Base-by-base conservation (phyloP, 2,113 vertebrate species). In the Dromiciops gliroides region DNA sequence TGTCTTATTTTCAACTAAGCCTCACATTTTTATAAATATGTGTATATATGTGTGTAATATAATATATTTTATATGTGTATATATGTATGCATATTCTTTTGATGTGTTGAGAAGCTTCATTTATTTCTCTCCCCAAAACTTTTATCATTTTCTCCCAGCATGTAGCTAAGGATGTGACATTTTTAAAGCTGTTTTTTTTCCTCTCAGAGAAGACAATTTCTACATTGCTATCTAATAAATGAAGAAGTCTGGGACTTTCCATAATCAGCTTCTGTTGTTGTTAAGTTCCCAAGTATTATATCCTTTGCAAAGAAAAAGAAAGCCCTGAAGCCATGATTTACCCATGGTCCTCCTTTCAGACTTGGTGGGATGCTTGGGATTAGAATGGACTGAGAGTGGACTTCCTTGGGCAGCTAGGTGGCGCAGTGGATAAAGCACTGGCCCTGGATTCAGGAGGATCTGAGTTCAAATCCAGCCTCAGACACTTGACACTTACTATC, bases 181-280 rank as follows among this genome's bases (percentile, higher is more conserved):
- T 97, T 94, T 48, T 89, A 25, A 50, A 93, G 83, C 11, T 25
- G 48, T 75, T 89, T 52, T 31, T 75, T 94, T 96, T 90, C 92
- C 26, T 93, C 49, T 96, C 19, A 83, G 67, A 83, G 67, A 83
- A 83, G 44, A 44, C 23, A 83, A 83, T 83, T 83, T 44, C 67
- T 22, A 44, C 19, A n/a, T 75, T 75, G 37, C 19, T 75, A 44
- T 94, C 14, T 28, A 91, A 1, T 51, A 60, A 60, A 31, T 92
- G 94, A 90, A 94, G 44, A 24, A 48, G 50, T 8, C 8, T 9
- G 0, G 48, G 12, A 37, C 90, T 94, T 48, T 48, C 56, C 75
- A 49, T 91, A 8, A 0, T n/a, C n/a, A 75, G n/a, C 5, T 48
- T 92, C 47, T 94, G 2, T 91, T 94, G 94, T 94, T 89, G 67